phyloP scores from a whole-genome alignment of 2,888 invertebrate species.

The Torymus aiolomorphi region DNA sequence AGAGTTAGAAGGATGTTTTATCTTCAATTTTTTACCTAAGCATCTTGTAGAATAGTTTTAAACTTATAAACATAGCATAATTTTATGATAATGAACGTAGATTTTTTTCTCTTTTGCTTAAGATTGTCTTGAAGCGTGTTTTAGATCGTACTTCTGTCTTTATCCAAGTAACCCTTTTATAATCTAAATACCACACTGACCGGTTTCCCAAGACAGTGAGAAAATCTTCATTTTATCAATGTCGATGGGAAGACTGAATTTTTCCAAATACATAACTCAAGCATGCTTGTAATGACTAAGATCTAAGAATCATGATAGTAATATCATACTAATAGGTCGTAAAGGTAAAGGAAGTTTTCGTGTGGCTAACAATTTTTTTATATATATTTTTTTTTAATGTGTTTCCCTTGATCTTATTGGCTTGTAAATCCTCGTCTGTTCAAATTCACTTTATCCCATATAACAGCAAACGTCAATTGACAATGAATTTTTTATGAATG shows the following conservation, averaged over 20 bases:
- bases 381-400: constrained; percentile 11
- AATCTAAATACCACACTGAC: constrained; percentile 11
- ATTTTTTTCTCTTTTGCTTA: constrained; percentile 53
- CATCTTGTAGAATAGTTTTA: constrained; percentile 57
- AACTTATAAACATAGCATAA: constrained; percentile 34
- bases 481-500: constrained; percentile 46
- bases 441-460: constrained; percentile 39
- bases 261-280: constrained; percentile 14
- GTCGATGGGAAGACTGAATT: constrained; percentile 7
- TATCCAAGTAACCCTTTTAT: constrained; percentile 27
- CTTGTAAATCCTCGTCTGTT: constrained; percentile 37
- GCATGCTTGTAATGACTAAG: constrained; percentile 49
- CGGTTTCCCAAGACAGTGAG: constrained; percentile 15
- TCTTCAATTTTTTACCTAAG: constrained; percentile 45
- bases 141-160: constrained; percentile 46
- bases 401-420: constrained; percentile 27
- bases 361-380: constrained; percentile 21
- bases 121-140: constrained; percentile 50
- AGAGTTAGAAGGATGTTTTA: constrained; percentile 25
- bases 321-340: constrained; percentile 20
- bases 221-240: constrained; percentile 34
- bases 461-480: constrained; percentile 43
- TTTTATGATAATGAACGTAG: constrained; percentile 44
- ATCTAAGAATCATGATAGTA: not conserved
- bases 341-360: constrained; percentile 33